Conservation (phyloP, 2,113 vertebrate species). For the Gopherus evgoodei region DNA sequence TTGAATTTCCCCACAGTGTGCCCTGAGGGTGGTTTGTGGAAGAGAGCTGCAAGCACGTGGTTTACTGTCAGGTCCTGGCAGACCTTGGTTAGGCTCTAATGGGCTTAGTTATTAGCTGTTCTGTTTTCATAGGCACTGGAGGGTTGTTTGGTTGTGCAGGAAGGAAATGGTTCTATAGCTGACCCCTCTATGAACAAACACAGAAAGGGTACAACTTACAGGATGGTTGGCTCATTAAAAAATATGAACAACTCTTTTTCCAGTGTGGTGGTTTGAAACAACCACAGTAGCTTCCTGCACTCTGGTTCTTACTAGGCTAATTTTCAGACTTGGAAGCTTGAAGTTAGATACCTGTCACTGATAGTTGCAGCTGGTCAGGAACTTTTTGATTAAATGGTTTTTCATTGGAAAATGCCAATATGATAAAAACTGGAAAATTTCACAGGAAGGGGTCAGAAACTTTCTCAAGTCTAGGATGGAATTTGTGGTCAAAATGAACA, state of each 20-base stretch:
- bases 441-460: not conserved
- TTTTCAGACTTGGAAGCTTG: not conserved
- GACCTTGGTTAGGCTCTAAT: not conserved
- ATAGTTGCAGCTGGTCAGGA: not conserved
- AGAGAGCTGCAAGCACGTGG: accelerated
- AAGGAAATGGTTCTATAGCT: accelerated
- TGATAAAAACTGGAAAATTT: not conserved
- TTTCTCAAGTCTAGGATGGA: not conserved
- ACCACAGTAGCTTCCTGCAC: not conserved
- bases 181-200: not conserved
- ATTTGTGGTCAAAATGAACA: not conserved
- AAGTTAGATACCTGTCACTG: not conserved
- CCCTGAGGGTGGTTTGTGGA: accelerated
- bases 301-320: not conserved
- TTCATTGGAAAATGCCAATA: not conserved
- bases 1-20: not conserved
- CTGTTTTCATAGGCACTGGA: not conserved
- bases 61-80: accelerated
- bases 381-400: not conserved
- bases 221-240: not conserved
- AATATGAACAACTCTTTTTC: not conserved
- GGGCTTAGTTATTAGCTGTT: accelerated
- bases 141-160: accelerated
- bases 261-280: not conserved
- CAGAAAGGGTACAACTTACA: not conserved